Conservation (phyloP, 2,113 vertebrate genomes). For the Lynx canadensis region DNA sequence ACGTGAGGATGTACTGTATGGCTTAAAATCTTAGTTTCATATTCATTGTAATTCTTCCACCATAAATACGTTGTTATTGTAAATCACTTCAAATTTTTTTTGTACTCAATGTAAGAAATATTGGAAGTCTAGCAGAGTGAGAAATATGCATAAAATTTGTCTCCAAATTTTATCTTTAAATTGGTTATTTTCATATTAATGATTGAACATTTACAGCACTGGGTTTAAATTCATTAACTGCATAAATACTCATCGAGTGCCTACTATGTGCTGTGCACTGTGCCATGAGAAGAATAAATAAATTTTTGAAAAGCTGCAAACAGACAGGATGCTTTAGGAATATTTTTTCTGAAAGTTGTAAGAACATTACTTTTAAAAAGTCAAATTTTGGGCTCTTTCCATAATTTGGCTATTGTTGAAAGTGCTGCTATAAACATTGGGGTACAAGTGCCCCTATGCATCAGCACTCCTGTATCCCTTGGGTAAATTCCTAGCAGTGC, state of each 20-base stretch:
- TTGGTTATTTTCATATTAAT: neutral
- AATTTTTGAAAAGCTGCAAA: neutral
- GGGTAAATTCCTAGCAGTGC: no score
- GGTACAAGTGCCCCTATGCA: no score
- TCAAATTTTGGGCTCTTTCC: no score
- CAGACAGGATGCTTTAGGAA: neutral
- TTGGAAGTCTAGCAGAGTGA: neutral
- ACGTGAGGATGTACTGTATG: neutral
- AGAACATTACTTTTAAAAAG: slow-evolving; percentile 5
- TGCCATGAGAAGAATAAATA: neutral
- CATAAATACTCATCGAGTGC: neutral
- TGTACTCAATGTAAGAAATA: neutral
- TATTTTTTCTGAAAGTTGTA: neutral
- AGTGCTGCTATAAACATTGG: no score
- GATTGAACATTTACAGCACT: neutral
- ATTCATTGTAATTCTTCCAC: neutral
- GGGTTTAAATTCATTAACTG: neutral
- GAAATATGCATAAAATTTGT: neutral
- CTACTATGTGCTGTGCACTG: neutral
- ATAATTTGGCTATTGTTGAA: no score
- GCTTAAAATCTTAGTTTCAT: slow-evolving; percentile 15
- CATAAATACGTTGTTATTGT: neutral
- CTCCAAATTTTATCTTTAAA: neutral
- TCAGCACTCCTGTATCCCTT: no score
- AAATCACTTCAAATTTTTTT: slow-evolving; percentile 15